phyloP scores from a whole-genome alignment of 30 jellyfish, hydroid and myxozoan genomes.

The Pseudorhiza aurosa region DNA sequence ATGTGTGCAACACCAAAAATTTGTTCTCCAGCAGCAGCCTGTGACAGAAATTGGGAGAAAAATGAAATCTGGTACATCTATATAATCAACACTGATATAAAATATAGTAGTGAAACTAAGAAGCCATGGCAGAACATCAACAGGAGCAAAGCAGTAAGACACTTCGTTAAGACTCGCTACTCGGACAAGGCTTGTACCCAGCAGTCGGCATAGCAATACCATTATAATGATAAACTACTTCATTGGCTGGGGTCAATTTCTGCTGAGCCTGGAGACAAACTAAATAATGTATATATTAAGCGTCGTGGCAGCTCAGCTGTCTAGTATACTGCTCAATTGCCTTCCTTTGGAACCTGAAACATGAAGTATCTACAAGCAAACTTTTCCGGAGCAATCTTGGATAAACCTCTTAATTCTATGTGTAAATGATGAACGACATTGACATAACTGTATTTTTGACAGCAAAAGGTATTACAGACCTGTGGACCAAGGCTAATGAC shows the following conservation, averaged over 20 bases:
- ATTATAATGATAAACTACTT: not conserved
- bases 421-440: not conserved
- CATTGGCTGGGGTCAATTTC: not conserved
- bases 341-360: too few relatives aligned
- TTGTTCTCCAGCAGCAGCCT: constrained; percentile 99
- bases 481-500: constrained; percentile 97
- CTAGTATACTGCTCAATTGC: too few relatives aligned
- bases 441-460: not conserved
- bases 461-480: constrained; percentile 35
- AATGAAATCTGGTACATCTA: too few relatives aligned
- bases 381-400: too few relatives aligned
- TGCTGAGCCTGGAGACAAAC: not conserved
- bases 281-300: not conserved
- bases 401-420: too few relatives aligned
- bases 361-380: too few relatives aligned
- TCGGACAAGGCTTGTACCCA: too few relatives aligned
- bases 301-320: not conserved
- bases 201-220: not conserved
- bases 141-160: too few relatives aligned
- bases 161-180: too few relatives aligned
- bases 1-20: constrained; percentile 99
- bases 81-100: too few relatives aligned
- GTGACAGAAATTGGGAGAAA: not conserved
- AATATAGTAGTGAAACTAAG: too few relatives aligned
- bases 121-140: too few relatives aligned